A percentile compares a stretch with the other conserved stretches of the same genome.
These are phyloP conservation scores for Phenganax stokvisi DNA, from an alignment of 92 coral and sea anemone genomes.

Conservation along the genomic window DNA sequence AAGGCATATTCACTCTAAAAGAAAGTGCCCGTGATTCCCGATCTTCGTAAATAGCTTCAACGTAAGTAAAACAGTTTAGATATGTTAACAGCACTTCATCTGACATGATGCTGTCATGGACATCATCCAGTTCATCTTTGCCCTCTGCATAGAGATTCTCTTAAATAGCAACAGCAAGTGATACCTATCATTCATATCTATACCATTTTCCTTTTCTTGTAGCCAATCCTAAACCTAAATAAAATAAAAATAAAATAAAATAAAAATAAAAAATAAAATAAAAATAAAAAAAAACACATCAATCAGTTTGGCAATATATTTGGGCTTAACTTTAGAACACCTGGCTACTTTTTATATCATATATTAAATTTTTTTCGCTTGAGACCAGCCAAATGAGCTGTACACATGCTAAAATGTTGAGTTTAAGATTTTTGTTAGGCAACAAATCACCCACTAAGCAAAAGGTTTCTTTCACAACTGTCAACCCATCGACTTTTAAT, in stretches of 20 bases:
- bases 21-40: conserved; percentile 13
- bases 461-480: too few species aligned
- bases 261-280: too few species aligned
- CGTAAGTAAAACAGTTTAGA: conserved; percentile 11
- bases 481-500: too few species aligned
- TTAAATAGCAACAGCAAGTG: conserved; percentile 6
- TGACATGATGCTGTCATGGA: conserved; percentile 9
- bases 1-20: conserved; percentile 1
- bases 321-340: neutral
- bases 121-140: conserved; percentile 4
- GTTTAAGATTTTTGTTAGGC: too few species aligned
- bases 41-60: conserved; percentile 19
- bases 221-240: conserved; percentile 24
- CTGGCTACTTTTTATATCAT: neutral
- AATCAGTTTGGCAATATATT: neutral
- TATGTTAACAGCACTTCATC: conserved; percentile 11
- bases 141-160: conserved; percentile 22
- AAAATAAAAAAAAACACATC: neutral
- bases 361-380: too few species aligned
- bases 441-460: too few species aligned
- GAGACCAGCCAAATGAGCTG: too few species aligned
- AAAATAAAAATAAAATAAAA: neutral
- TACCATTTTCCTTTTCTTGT: conserved; percentile 13
- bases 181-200: conserved; percentile 7
- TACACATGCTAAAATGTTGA: too few species aligned